Percentiles rank a stretch among this genome's conserved stretches.
Evolutionary conservation across 2,113 vertebrate species (phyloP).

Genomic region (Ctenodactylus gundi): DNA sequence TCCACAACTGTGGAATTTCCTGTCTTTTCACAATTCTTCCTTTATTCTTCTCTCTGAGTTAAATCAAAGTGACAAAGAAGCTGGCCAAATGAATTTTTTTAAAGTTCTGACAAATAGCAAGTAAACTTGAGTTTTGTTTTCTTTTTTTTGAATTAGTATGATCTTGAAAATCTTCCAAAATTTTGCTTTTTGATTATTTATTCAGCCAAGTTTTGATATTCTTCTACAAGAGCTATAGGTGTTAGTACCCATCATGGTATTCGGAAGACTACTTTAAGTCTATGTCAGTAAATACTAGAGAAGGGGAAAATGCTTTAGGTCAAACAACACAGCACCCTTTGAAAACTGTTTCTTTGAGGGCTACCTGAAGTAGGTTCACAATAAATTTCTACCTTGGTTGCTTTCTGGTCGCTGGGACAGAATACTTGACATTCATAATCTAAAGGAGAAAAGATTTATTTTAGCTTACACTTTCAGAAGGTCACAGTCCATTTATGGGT

Average conservation of each 20-base stretch:
- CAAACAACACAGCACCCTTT: background rate
- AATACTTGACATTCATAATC: too few relatives aligned
- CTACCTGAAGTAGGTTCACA: background rate
- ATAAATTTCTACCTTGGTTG: too few relatives aligned
- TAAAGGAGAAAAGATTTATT: too few relatives aligned
- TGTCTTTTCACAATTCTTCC: background rate
- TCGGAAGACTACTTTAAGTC: background rate
- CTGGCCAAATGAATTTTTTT: background rate
- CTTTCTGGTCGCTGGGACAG: too few relatives aligned
- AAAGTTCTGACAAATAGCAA: background rate
- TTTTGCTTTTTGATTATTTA: constrained; percentile 6
- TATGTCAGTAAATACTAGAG: background rate
- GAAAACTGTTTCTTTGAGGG: background rate
- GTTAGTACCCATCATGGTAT: background rate
- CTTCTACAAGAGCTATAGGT: background rate
- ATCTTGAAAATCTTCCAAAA: background rate
- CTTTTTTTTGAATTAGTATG: too few relatives aligned
- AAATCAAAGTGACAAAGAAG: background rate
- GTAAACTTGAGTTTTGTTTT: background rate
- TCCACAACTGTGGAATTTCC: background rate
- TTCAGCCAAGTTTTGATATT: background rate
- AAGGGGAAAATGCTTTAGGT: background rate
- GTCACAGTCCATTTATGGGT: too few relatives aligned
- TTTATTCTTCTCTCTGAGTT: background rate
- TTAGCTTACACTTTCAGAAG: too few relatives aligned